Percentiles rank a stretch among this genome's conserved stretches.
phyloP scores from a whole-genome alignment of 2,888 invertebrate genomes.

The Balanococcus diminutus region DNA sequence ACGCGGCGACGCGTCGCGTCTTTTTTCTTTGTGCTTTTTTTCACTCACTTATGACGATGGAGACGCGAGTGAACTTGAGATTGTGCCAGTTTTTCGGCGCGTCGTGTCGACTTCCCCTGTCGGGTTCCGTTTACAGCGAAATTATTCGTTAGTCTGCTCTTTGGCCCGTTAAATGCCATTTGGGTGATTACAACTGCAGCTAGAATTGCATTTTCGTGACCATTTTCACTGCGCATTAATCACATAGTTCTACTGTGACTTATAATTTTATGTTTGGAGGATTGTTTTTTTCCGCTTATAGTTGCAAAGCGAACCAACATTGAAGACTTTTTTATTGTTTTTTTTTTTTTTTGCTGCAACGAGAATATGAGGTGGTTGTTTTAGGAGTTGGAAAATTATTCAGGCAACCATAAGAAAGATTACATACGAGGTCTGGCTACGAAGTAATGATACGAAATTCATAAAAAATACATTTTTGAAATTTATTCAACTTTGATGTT shows the following conservation, averaged over 20 bases:
- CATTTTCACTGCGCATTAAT: neutral
- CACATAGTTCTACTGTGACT: neutral
- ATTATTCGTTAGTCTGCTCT: conserved; percentile 3
- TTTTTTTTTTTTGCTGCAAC: neutral
- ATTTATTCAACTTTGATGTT: too few relatives aligned
- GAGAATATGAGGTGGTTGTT: too few relatives aligned
- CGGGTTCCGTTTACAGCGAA: neutral
- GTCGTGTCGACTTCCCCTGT: neutral
- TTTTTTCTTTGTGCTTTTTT: conserved; percentile 1
- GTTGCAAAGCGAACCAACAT: too few relatives aligned
- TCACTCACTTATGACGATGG: neutral
- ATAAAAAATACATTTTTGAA: too few relatives aligned
- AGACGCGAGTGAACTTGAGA: conserved; percentile 24
- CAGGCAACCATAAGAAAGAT: too few relatives aligned
- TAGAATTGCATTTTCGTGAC: conserved; percentile 38
- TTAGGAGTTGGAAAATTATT: too few relatives aligned
- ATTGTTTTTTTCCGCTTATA: neutral
- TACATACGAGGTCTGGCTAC: too few relatives aligned
- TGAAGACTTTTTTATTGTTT: neutral
- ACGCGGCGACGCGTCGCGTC: neutral
- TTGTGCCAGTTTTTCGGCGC: conserved; percentile 12
- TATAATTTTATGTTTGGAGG: neutral
- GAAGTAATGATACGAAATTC: too few relatives aligned
- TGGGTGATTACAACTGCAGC: conserved; percentile 34
- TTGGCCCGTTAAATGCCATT: conserved; percentile 33